Percentiles rank a stretch among this genome's conserved stretches.
Conservation (phyloP, 2,797 vertebrate species). For the Siniperca obscura region DNA sequence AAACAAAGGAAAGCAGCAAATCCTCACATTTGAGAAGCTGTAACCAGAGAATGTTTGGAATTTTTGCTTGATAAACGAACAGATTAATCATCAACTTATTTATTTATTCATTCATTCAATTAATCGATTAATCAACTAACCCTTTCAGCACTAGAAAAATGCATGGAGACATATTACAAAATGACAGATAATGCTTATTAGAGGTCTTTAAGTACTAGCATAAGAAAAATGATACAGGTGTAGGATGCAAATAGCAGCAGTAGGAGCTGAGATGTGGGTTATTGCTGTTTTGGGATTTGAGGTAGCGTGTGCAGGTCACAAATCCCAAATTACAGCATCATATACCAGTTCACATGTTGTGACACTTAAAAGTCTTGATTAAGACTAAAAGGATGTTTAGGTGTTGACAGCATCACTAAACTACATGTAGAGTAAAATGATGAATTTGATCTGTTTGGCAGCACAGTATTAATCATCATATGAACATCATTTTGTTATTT, state of each 20-base stretch:
- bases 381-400: not conserved
- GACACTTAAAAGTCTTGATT: not conserved
- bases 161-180: not conserved
- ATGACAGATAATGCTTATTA: not conserved
- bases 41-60: not conserved
- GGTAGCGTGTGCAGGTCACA: not conserved
- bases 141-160: not conserved
- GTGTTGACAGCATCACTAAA: constrained; percentile 4
- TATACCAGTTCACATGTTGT: not conserved
- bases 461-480: constrained; percentile 33
- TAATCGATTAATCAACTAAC: not conserved
- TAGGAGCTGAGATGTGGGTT: not conserved
- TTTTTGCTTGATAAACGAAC: not conserved
- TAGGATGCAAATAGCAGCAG: not conserved
- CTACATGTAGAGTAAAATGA: constrained; percentile 13
- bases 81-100: not conserved
- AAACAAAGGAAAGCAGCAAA: constrained; percentile 1
- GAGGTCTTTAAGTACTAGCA: not conserved
- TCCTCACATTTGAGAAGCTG: not conserved
- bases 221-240: not conserved
- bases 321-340: constrained; percentile 9
- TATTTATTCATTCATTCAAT: constrained; percentile 1
- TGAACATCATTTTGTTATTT: constrained; percentile 40
- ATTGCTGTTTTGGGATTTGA: not conserved
- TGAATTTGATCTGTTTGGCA: not conserved